Conservation (phyloP, 2,888 invertebrate genomes). For the Willowsia nigromaculata region DNA sequence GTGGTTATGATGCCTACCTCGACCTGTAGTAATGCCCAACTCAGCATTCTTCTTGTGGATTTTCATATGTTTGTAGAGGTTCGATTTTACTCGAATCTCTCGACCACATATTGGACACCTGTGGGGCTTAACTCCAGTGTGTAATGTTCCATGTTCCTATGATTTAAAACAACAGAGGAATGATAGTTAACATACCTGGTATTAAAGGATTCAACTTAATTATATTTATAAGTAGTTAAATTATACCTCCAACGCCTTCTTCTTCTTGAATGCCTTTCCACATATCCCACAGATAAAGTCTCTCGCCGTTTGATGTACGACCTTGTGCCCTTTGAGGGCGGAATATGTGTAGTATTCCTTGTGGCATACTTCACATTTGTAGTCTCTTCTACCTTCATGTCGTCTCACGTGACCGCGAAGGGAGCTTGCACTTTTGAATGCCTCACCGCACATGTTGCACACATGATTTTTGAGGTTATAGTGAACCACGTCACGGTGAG, state of each 20-base stretch:
- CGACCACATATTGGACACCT: conserved; percentile 77
- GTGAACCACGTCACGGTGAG: conserved; percentile 78
- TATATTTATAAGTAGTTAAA: background rate
- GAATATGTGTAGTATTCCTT: conserved; percentile 78
- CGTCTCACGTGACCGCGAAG: conserved; percentile 75
- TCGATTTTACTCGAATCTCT: conserved; percentile 77
- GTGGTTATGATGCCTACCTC: conserved; percentile 3
- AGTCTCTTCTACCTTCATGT: conserved; percentile 77
- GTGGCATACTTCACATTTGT: conserved; percentile 76
- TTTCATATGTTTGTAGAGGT: conserved; percentile 78
- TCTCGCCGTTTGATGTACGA: conserved; percentile 76
- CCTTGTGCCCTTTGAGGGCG: conserved; percentile 77
- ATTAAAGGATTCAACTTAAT: too few species aligned
- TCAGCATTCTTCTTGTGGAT: conserved; percentile 75
- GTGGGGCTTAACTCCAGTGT: conserved; percentile 76
- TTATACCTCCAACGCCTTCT: conserved; percentile 76
- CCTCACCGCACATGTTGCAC: conserved; percentile 76
- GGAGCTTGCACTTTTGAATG: conserved; percentile 77
- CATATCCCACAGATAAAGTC: conserved; percentile 75
- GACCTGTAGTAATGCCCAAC: conserved; percentile 49
- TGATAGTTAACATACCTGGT: too few species aligned
- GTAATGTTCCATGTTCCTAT: conserved; percentile 76
- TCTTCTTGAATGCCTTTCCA: conserved; percentile 77
- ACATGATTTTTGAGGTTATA: conserved; percentile 77
- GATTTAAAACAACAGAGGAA: background rate